Base-by-base conservation (phyloP, 23 tunicate genomes). In the Phallusia fumigata region DNA sequence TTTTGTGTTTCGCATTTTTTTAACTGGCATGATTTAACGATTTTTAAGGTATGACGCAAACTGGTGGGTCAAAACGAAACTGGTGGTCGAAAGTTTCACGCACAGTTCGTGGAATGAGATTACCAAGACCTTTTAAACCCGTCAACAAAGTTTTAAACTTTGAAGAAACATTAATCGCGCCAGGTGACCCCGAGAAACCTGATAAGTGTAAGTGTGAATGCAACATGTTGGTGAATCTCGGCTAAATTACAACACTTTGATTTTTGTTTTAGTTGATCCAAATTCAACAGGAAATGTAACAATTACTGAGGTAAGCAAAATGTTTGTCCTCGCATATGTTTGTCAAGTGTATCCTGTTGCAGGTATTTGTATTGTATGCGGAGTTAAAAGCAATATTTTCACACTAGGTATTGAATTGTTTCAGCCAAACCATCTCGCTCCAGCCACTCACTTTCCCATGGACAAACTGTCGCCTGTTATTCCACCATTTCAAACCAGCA, bases 401-500 rank as follows among this genome's bases (percentile, higher is more conserved):
- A n/a, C n/a, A n/a, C n/a, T n/a, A n/a, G n/a, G n/a, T n/a, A n/a
- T 40, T 40, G 47, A 40, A 40, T 40, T 40, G 40, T 73, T 83
- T 12, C 79, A 84, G 88, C 83, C 90, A 36, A 84, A 92, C 79
- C 91, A 92, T 64, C 75, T 87, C 32, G 97, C 98, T 0, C 98
- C 98, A 0, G 89, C 88, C 35, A 80, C 93, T 8, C 86, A 90
- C 26, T 80, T 93, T 52, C 98, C 98, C 0, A 58, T 64, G 33
- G 89, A 93, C n/a, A 93, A 93, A 79, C 81, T 93, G 33, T 75
- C 87, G 8, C 93, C 90, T 8, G 88, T 93, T 15, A 82, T 81
- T 35, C 98, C 98, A 11, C 98, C 98, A 3, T 93, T 93, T 75
- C 98, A 88, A 81, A 31, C 86, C 34, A 50, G 72, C 32, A 86